Evolutionary conservation across 64 coral and sea anemone species (phyloP).

Genomic region (Platygyra sinensis): DNA sequence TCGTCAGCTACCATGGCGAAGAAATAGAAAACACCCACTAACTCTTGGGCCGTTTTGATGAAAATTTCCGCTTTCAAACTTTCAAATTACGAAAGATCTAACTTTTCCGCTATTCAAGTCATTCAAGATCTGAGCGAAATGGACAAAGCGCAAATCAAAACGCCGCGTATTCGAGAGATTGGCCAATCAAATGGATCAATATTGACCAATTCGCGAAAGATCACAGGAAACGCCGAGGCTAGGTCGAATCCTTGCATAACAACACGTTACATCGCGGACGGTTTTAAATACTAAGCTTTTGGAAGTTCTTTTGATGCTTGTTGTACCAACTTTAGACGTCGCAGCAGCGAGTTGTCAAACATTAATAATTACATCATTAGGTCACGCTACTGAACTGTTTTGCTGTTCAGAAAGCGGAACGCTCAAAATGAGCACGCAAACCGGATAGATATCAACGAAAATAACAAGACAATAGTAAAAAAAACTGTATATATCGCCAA

Average conservation of each 20-base stretch:
- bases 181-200: not conserved
- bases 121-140: not conserved
- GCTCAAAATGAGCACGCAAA: not conserved
- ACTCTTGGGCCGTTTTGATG: not conserved
- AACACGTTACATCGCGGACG: not conserved
- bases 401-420: not conserved
- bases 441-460: too few species aligned
- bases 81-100: not conserved
- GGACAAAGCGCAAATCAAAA: not conserved
- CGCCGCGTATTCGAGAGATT: too few species aligned
- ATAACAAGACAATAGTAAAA: too few species aligned
- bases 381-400: not conserved
- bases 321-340: not conserved
- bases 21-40: not conserved
- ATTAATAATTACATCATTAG: not conserved
- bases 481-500: too few species aligned
- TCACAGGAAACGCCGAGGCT: not conserved
- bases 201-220: not conserved
- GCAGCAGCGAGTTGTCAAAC: too few species aligned
- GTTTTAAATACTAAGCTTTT: not conserved
- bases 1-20: constrained; percentile 49
- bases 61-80: not conserved
- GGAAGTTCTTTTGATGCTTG: not conserved
- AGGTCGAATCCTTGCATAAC: not conserved
- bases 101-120: not conserved